Percentiles rank a stretch among this genome's conserved stretches.
Conservation (phyloP, 2,888 invertebrate species). For the Buathra laborator region DNA sequence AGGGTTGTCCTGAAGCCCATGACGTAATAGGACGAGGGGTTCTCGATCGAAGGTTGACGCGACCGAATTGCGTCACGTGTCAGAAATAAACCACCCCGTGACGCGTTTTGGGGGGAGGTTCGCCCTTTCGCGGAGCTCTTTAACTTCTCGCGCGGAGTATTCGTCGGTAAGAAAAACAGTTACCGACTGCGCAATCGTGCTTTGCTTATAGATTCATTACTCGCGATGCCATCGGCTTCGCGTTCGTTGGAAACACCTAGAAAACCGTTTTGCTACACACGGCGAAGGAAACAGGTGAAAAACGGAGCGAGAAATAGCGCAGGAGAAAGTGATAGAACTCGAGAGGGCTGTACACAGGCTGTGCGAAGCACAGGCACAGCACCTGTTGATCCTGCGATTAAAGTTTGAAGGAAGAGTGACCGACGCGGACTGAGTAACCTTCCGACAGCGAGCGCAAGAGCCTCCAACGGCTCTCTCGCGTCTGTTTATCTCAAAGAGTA, state of each 20-base stretch:
- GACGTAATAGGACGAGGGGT: constrained; percentile 35
- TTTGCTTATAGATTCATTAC: background rate
- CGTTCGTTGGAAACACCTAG: background rate
- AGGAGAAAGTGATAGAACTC: constrained; percentile 25
- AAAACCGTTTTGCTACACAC: background rate
- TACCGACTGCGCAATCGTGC: background rate
- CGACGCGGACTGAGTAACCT: constrained; percentile 64
- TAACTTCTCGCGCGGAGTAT: background rate
- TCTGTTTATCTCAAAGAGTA: background rate
- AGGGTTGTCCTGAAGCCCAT: constrained; percentile 1
- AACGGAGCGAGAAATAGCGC: constrained; percentile 24
- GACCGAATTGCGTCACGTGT: constrained; percentile 51
- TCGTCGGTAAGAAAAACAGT: background rate
- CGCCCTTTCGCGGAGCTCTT: background rate
- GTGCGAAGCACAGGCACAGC: constrained; percentile 76
- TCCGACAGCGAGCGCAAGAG: constrained; percentile 2
- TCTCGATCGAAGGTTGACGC: constrained; percentile 42
- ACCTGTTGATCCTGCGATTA: constrained; percentile 83
- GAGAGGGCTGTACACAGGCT: constrained; percentile 64
- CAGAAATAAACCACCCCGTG: constrained; percentile 35
- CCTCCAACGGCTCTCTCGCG: background rate
- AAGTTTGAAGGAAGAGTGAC: constrained; percentile 80
- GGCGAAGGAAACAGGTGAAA: constrained; percentile 20
- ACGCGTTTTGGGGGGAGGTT: background rate
- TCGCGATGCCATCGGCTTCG: background rate